phyloP scores from a whole-genome alignment of 2,113 vertebrate species.

The Gavialis gangeticus region DNA sequence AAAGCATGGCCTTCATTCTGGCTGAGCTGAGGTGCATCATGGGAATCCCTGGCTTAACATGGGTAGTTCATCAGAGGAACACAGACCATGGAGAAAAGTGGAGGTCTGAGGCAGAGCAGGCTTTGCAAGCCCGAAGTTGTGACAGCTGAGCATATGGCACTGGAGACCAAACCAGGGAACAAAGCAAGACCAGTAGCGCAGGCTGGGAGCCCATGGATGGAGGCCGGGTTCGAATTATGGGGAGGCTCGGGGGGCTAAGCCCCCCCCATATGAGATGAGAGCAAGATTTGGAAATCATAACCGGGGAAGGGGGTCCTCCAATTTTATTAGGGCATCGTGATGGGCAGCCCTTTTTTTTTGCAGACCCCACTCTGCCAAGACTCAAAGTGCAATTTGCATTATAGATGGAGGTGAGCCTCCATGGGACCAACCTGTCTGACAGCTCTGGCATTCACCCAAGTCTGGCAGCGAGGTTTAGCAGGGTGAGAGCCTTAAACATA shows the following conservation, averaged over 20 bases:
- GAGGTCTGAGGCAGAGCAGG: not conserved
- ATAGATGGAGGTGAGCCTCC: too few relatives aligned
- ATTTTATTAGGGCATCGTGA: not conserved
- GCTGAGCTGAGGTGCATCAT: rapidly evolving
- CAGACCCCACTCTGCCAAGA: not conserved
- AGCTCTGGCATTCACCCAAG: too few relatives aligned
- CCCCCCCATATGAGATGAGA: too few relatives aligned
- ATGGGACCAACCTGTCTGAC: too few relatives aligned
- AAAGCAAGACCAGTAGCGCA: not conserved
- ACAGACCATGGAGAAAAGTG: rapidly evolving
- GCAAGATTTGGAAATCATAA: too few relatives aligned
- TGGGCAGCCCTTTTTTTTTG: not conserved
- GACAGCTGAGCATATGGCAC: not conserved
- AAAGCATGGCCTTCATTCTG: rapidly evolving
- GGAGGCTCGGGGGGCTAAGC: too few relatives aligned
- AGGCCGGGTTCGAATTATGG: not conserved
- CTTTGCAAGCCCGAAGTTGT: rapidly evolving
- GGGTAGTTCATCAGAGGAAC: not conserved
- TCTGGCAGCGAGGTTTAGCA: not conserved
- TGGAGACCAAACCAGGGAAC: not conserved
- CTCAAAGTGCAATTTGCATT: too few relatives aligned
- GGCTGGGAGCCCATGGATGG: not conserved
- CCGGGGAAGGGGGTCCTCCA: too few relatives aligned
- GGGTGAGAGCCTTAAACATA: not conserved
- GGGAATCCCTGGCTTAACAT: rapidly evolving